These are phyloP conservation scores for Margaritifera margaritifera DNA, from an alignment of 2,888 invertebrate genomes.

Conservation along the genomic window DNA sequence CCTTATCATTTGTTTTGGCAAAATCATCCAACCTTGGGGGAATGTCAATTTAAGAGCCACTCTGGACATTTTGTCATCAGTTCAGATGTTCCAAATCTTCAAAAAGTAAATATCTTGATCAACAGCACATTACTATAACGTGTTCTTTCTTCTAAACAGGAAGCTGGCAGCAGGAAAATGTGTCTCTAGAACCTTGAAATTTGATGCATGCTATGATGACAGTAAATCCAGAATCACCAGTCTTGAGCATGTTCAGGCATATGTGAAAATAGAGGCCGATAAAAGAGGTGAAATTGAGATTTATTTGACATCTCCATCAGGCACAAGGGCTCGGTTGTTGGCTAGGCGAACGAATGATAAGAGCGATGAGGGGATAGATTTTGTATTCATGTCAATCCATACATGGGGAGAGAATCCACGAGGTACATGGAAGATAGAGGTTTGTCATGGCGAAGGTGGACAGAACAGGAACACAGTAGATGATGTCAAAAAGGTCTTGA, in stretches of 20 bases:
- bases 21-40: too few species aligned
- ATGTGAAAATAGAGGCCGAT: conserved; percentile 45
- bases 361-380: conserved; percentile 52
- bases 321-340: conserved; percentile 63
- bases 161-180: conserved; percentile 23
- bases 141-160: conserved; percentile 21
- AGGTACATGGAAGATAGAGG: conserved; percentile 64
- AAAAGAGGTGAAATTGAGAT: conserved; percentile 65
- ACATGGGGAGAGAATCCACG: conserved; percentile 67
- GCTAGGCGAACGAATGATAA: conserved; percentile 54
- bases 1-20: too few species aligned
- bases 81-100: too few species aligned
- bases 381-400: conserved; percentile 69
- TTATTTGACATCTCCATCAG: conserved; percentile 61
- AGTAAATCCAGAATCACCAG: conserved; percentile 38
- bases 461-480: conserved; percentile 7
- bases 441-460: conserved; percentile 30
- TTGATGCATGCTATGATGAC: conserved; percentile 46
- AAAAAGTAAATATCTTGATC: too few species aligned
- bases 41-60: too few species aligned
- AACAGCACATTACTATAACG: background rate
- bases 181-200: conserved; percentile 27
- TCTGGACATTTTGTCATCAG: too few species aligned
- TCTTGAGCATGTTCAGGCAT: conserved; percentile 67
- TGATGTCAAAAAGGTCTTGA: background rate